Base-by-base conservation (phyloP, 2,888 invertebrate species). In the Scotopteryx bipunctaria region DNA sequence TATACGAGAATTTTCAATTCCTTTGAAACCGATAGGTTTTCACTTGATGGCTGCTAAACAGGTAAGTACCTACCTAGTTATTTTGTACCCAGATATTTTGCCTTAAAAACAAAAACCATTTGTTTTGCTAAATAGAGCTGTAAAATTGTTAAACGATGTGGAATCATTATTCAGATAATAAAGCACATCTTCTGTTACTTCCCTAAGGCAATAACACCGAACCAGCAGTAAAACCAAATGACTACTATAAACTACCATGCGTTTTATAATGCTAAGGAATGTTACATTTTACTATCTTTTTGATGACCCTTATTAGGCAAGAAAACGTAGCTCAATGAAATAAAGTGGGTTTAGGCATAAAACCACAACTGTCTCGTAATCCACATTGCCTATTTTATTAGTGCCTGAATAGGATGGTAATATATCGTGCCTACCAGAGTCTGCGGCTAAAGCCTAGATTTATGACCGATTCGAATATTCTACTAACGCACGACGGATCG, bases 191-290 rank as follows among this genome's bases (percentile, higher is more conserved):
- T 25, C 9, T 25, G 23, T 25, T 15, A 13, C 15, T 15, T 11
- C 15, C 11, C 27, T 11, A 6, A 38, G 21, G n/a, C 23, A 11
- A 17, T 29, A 17, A 29, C 11, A 40, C 40, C 11, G 9, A 3
- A 40, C 40, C 11, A 11, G 2, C 17, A 40, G 17, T 42, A 19
- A 19, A 42, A 32, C 31, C 6, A 42, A 14, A 13, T 41, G 19
- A 9, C 15, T 2, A 32, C 17, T 17, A 41, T 41, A 31, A 41
- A 31, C 13, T 31, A 8, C 11, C 13, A 27, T 29, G 14, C 36
- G 44, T 35, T 44, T 44, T 44, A 44, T 14, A 44, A 44, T 27
- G 25, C 13, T 5, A 44, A 36, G 44, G 25, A n/a, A 9, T 29
- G 4, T 44, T 44, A 27, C 16, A n/a, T 11, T 44, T 44, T 43